phyloP scores from a whole-genome alignment of 2,113 vertebrate genomes.

The Chitala chitala region DNA sequence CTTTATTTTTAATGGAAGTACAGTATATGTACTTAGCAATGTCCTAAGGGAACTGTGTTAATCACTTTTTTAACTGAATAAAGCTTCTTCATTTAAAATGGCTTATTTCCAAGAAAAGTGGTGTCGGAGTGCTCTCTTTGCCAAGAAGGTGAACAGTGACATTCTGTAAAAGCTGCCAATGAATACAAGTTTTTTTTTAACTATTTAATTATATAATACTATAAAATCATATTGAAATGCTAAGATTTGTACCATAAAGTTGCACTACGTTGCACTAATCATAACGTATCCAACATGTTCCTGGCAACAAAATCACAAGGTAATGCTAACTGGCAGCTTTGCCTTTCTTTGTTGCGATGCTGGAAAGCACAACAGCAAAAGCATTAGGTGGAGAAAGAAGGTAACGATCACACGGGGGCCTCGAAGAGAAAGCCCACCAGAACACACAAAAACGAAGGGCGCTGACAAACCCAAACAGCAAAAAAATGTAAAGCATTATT shows the following conservation, averaged over 20 bases:
- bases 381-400: slow-evolving; percentile 1
- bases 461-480: not conserved
- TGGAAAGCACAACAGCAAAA: not conserved
- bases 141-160: not conserved
- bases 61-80: slow-evolving; percentile 5
- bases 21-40: not conserved
- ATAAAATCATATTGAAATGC: not conserved
- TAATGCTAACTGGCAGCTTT: slow-evolving; percentile 15
- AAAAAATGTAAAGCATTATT: no score
- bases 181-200: not conserved
- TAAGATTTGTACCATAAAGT: not conserved
- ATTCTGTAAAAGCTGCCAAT: not conserved
- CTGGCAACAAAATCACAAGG: slow-evolving; percentile 13
- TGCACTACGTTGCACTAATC: not conserved
- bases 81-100: not conserved
- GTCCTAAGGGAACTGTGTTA: not conserved
- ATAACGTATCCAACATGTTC: not conserved
- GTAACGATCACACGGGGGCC: slow-evolving; percentile 10
- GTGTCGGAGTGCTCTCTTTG: not conserved
- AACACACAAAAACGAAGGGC: not conserved
- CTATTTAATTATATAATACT: not conserved
- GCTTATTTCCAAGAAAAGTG: not conserved
- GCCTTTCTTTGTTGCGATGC: not conserved
- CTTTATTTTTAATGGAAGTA: not conserved
- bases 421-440: slow-evolving; percentile 11